Conservation (phyloP, 2,888 invertebrate genomes). For the Gandaritis pyraliata region DNA sequence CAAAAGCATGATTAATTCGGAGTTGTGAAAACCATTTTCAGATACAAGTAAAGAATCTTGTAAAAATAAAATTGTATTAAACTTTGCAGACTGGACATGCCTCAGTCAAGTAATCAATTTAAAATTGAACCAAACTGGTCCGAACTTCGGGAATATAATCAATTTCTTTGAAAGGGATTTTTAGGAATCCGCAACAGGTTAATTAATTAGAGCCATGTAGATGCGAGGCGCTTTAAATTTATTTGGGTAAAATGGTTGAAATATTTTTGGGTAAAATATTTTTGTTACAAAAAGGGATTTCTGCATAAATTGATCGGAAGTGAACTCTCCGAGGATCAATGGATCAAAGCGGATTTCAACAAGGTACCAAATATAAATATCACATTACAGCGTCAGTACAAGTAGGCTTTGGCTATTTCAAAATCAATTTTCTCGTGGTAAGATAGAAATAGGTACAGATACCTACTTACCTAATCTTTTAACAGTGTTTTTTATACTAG, state of each 20-base stretch:
- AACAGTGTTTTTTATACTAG: too few relatives aligned
- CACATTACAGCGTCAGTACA: neutral
- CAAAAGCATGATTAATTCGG: too few relatives aligned
- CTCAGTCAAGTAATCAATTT: neutral
- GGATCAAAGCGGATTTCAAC: constrained; percentile 30
- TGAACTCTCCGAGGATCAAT: constrained; percentile 23
- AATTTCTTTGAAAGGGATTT: constrained; percentile 13
- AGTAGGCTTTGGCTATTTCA: neutral
- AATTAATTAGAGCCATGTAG: constrained; percentile 25
- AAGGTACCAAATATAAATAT: constrained; percentile 10
- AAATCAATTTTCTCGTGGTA: neutral
- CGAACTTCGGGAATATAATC: constrained; percentile 1
- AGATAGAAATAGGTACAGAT: too few relatives aligned
- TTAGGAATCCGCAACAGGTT: constrained; percentile 7
- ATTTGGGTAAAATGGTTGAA: constrained; percentile 25
- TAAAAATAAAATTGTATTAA: too few relatives aligned
- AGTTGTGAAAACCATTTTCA: too few relatives aligned
- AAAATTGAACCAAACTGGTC: constrained; percentile 1
- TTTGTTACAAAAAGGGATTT: constrained; percentile 27
- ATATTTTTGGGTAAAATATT: constrained; percentile 28
- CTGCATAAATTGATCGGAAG: constrained; percentile 31
- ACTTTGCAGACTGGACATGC: too few relatives aligned
- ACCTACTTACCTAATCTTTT: too few relatives aligned
- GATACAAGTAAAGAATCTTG: too few relatives aligned
- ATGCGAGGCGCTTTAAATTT: constrained; percentile 25